Evolutionary conservation across 2,113 vertebrate species (phyloP).

Genomic region (Daubentonia madagascariensis): DNA sequence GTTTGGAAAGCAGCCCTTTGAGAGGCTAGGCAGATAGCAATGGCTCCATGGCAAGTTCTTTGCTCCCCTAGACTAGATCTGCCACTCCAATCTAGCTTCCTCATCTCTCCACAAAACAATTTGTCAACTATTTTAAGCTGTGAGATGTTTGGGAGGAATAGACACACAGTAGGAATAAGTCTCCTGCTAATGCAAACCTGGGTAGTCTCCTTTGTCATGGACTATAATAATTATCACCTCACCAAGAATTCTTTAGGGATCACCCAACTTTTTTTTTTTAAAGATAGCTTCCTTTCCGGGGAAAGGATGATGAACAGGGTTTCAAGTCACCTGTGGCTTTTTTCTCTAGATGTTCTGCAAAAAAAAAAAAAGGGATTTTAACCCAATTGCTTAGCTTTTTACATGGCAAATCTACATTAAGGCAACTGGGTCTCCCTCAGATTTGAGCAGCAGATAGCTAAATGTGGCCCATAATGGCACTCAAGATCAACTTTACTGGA

Average conservation of each 20-base stretch:
- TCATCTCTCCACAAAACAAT: neutral
- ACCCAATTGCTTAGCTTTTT: conserved; percentile 32
- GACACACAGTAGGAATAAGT: neutral
- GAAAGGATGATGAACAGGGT: neutral
- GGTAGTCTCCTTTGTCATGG: neutral
- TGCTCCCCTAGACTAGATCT: neutral
- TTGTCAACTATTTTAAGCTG: neutral
- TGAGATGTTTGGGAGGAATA: neutral
- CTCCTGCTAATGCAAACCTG: neutral
- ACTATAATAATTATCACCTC: neutral
- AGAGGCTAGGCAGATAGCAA: neutral
- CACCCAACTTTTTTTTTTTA: neutral
- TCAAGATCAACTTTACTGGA: neutral
- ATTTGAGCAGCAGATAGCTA: conserved; percentile 17
- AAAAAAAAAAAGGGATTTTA: neutral
- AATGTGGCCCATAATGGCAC: neutral
- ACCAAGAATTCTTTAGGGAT: neutral
- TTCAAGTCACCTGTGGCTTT: neutral
- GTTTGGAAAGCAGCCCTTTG: conserved; percentile 3
- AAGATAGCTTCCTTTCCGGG: conserved; percentile 11
- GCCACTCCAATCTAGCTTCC: neutral
- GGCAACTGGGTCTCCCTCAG: conserved; percentile 2
- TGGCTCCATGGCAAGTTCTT: neutral
- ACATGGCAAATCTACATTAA: conserved; percentile 8
- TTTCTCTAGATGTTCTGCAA: neutral